Percentiles rank a stretch among this genome's conserved stretches.
Conservation (phyloP, 2,888 invertebrate genomes). For the Chrysolina oricalcia region DNA sequence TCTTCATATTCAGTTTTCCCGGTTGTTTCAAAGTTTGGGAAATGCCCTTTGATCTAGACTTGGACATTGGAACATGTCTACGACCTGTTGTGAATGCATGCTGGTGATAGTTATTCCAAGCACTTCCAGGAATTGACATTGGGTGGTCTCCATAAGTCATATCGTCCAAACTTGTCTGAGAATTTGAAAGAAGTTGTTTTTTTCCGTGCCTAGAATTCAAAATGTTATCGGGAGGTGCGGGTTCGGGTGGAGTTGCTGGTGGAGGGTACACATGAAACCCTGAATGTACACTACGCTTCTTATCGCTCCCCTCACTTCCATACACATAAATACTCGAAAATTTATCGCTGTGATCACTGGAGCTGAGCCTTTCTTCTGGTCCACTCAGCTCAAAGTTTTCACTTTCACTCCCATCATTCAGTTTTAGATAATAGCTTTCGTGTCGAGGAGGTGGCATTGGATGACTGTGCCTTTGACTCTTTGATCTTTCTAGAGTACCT, state of each 20-base stretch:
- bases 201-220: conserved; percentile 72
- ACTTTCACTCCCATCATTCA: conserved; percentile 76
- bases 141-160: conserved; percentile 74
- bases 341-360: conserved; percentile 81
- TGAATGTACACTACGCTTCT: conserved; percentile 61
- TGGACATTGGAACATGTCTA: conserved; percentile 76
- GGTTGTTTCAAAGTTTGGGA: conserved; percentile 87
- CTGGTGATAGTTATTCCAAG: conserved; percentile 79
- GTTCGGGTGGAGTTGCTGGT: conserved; percentile 88
- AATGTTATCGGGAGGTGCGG: conserved; percentile 85
- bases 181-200: conserved; percentile 72
- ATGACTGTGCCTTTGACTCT: conserved; percentile 75
- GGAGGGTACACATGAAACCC: conserved; percentile 88
- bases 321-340: conserved; percentile 78
- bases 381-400: conserved; percentile 79
- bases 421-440: conserved; percentile 85
- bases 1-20: conserved; percentile 91
- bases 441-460: conserved; percentile 82
- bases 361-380: conserved; percentile 75
- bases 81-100: conserved; percentile 83
- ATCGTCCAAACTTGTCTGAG: conserved; percentile 79
- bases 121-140: conserved; percentile 70
- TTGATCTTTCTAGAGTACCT: conserved; percentile 82
- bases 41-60: conserved; percentile 79
- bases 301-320: conserved; percentile 74